A percentile compares a stretch with the other conserved stretches of the same genome.
Evolutionary conservation across 2,888 invertebrate species (phyloP).

Genomic region (Nasonovia ribisnigri): DNA sequence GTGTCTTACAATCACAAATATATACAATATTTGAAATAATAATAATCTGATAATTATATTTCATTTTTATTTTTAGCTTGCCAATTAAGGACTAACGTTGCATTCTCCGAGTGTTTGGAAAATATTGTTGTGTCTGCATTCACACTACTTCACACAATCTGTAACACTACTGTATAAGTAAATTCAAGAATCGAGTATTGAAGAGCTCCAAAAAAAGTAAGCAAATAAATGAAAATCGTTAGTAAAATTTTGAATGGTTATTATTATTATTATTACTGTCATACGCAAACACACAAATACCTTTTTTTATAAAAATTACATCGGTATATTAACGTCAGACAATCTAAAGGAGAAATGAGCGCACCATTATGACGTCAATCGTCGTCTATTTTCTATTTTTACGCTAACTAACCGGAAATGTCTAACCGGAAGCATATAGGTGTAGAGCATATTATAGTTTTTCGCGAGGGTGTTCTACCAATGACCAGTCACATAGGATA

Average conservation of each 20-base stretch:
- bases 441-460: conserved; percentile 16
- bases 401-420: conserved; percentile 29
- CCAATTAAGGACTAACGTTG: conserved; percentile 26
- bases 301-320: conserved; percentile 4
- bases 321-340: background rate
- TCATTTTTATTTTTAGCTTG: conserved; percentile 40
- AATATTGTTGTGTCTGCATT: background rate
- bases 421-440: conserved; percentile 34
- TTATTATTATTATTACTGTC: background rate
- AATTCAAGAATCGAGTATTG: background rate
- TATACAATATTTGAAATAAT: conserved; percentile 15
- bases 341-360: conserved; percentile 31
- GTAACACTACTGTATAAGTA: background rate
- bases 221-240: background rate
- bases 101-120: background rate
- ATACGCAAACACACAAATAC: background rate
- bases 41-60: background rate
- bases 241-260: background rate
- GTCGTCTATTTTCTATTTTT: conserved; percentile 49
- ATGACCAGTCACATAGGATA: background rate
- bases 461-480: conserved; percentile 36
- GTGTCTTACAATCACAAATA: background rate
- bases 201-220: conserved; percentile 16
- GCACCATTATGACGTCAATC: conserved; percentile 38
- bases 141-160: background rate